These are phyloP conservation scores for Neopelma chrysocephalum DNA, from an alignment of 2,797 vertebrate genomes.

Conservation along the genomic window DNA sequence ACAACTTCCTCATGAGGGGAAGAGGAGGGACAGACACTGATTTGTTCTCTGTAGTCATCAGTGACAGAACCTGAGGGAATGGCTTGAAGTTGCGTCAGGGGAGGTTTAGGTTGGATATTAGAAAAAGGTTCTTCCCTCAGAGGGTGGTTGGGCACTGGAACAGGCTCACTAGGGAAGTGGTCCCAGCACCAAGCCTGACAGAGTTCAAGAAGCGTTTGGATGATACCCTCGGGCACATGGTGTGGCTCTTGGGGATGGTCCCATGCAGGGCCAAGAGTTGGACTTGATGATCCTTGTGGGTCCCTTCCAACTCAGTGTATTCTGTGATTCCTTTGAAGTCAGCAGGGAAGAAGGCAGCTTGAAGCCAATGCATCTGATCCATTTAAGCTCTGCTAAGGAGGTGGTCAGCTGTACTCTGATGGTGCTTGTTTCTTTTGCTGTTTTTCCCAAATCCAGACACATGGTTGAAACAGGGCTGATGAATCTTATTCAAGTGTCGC, in stretches of 20 bases:
- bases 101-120: background rate
- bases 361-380: background rate
- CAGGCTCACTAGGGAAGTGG: background rate
- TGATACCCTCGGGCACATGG: background rate
- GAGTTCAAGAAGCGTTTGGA: background rate
- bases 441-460: background rate
- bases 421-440: background rate
- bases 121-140: background rate
- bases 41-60: background rate
- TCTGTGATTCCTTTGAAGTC: background rate
- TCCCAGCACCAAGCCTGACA: background rate
- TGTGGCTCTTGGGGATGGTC: background rate
- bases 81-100: background rate
- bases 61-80: background rate
- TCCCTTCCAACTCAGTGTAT: background rate
- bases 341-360: background rate
- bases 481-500: background rate
- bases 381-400: background rate
- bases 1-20: background rate
- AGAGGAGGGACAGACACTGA: background rate
- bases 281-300: background rate
- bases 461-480: background rate
- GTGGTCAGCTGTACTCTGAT: background rate
- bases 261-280: background rate
- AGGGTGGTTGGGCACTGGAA: background rate